Evolutionary conservation across 2,888 invertebrate species (phyloP), one percentile per base, ranked within the genome.

Genomic region (Eucera pruinosa): DNA sequence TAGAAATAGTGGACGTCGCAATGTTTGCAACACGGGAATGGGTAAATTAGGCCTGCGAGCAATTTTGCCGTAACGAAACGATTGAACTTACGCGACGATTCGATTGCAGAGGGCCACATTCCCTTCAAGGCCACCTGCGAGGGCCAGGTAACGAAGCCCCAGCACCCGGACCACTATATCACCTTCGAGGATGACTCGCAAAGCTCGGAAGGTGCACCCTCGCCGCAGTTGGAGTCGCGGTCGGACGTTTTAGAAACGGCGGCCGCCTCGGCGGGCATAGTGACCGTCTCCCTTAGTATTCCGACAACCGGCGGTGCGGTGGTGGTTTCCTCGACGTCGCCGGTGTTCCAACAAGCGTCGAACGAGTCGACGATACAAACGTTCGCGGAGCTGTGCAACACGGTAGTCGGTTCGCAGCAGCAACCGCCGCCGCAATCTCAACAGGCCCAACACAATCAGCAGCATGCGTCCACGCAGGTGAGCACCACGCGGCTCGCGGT

Each of bases 71-170:
- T n/a, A n/a, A n/a, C n/a, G n/a, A n/a, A n/a, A n/a, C 7, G 2
- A 4, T 30, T 5, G 7, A 25, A 25, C 13, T 52, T 30, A 52
- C 3, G 3, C 1, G 13, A 5, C 25, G 18, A 2, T 52, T 7
- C 27, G 6, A 7, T 60, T 65, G 7, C 92, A 95, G 95, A 98
- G 93, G 98, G 98, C 69, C 95, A 96, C 80, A 96, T 99, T 86
- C 96, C 97, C 61, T 99, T 98, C 93, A 97, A 96, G 90, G 97
- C 97, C 48, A 98, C 98, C 55, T 96, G 97, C 90, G 98, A 98
- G 91, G 98, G 98, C 0, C 95, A 97, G 55, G 94, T 96, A 30
- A 96, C 96, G 20, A 95, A 97, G 72, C 97, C 97, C 2, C 96
- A 97, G 85, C 96, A 96, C 89, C 98, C 97, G 15, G 95, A 96